Evolutionary conservation across 2,797 vertebrate genomes (phyloP).

Genomic region (Coccyzus lansbergi): DNA sequence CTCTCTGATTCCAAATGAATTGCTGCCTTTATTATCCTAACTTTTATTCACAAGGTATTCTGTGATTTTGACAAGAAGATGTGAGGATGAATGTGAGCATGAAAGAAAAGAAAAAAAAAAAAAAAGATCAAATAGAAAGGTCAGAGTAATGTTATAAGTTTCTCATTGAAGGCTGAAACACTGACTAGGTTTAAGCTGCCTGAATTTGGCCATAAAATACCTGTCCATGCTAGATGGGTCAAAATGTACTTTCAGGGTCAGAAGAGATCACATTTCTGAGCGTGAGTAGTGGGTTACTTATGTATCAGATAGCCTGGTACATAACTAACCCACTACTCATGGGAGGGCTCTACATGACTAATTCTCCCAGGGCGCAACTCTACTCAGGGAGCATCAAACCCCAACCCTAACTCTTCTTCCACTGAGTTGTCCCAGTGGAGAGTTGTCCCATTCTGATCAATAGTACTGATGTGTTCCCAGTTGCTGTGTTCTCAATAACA

Average conservation of each 20-base stretch:
- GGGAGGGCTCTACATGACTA: too few species aligned
- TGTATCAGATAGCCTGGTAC: not conserved
- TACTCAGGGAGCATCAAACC: too few species aligned
- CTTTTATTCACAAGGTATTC: not conserved
- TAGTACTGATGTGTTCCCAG: not conserved
- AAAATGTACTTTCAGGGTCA: not conserved
- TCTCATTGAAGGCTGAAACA: not conserved
- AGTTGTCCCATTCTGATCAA: too few species aligned
- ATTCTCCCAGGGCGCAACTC: too few species aligned
- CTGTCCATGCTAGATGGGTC: not conserved
- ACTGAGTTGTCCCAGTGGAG: too few species aligned
- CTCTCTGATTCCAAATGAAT: not conserved
- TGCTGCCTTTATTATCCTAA: not conserved
- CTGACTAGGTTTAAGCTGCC: not conserved
- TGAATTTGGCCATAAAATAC: not conserved
- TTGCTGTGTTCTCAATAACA: not conserved
- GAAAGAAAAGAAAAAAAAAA: not conserved
- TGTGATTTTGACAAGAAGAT: slow-evolving; percentile 14
- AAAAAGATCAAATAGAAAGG: not conserved
- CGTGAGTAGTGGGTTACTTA: not conserved
- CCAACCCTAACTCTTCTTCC: too few species aligned
- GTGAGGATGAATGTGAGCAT: not conserved
- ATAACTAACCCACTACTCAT: too few species aligned
- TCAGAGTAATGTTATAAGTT: not conserved
- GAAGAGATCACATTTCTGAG: not conserved